A percentile compares a stretch with the other conserved stretches of the same genome.
phyloP scores from a whole-genome alignment of 2,888 invertebrate species.

The Acleris sparsana region DNA sequence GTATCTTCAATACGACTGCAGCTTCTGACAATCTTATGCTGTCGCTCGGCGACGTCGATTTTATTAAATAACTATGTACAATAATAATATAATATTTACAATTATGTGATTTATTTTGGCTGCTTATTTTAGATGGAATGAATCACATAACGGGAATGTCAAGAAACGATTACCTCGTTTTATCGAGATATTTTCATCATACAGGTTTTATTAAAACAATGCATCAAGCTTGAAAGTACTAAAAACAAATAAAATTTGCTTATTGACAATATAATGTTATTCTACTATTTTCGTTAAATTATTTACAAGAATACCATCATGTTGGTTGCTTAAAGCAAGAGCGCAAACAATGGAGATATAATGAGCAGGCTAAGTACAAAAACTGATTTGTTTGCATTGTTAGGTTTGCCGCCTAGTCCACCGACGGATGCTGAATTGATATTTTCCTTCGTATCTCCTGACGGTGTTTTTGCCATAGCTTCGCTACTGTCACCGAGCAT shows the following conservation, averaged over 20 bases:
- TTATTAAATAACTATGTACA: conserved; percentile 74
- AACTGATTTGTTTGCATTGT: conserved; percentile 52
- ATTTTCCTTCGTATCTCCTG: conserved; percentile 57
- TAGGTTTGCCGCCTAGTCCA: conserved; percentile 67
- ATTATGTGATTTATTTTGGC: conserved; percentile 70
- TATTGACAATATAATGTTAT: conserved; percentile 63
- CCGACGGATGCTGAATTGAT: conserved; percentile 68
- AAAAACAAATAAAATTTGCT: conserved; percentile 59
- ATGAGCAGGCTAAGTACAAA: conserved; percentile 57
- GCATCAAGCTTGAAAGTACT: conserved; percentile 67
- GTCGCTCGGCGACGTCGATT: conserved; percentile 77
- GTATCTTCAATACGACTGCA: conserved; percentile 49
- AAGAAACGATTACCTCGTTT: conserved; percentile 59
- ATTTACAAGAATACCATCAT: conserved; percentile 63
- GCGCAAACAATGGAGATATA: conserved; percentile 55
- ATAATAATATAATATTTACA: conserved; percentile 78
- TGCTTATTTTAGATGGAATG: conserved; percentile 74
- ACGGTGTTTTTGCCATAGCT: conserved; percentile 55
- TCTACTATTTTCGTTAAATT: conserved; percentile 51
- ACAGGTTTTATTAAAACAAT: conserved; percentile 50
- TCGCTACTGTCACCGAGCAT: conserved; percentile 66
- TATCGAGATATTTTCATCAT: conserved; percentile 64
- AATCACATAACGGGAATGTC: conserved; percentile 79
- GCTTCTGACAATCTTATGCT: conserved; percentile 52
- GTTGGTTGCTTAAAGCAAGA: conserved; percentile 61